Evolutionary conservation across 92 coral and sea anemone species (phyloP), one percentile per base, ranked within the genome.

Genomic region (Porites evermanni): DNA sequence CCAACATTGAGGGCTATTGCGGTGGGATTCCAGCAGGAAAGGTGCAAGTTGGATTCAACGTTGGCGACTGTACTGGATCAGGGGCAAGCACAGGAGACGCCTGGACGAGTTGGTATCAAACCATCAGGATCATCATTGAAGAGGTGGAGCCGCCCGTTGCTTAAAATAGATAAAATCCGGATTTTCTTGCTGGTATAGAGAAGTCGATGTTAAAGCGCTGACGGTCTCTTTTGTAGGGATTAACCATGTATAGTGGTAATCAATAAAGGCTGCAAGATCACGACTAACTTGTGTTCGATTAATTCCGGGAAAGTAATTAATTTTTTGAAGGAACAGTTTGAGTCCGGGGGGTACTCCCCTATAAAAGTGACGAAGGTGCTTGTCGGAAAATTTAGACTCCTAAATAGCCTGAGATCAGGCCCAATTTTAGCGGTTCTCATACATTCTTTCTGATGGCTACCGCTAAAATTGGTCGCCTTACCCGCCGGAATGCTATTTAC

Each of bases 1-100:
- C 58, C n/a, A 84, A 79, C 69, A 80, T 84, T 63, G 88, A 84
- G 88, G 88, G 88, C 47, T 84, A 84, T 73, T 84, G 88, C 75
- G 88, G 88, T 70, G 80, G 80, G 2, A 83, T 83, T 72, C 61
- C 67, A 7, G 71, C 50, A 64, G 87, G 87, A 4, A 53, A 29
- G 10, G 72, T 83, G 10, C 78, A 67, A 7, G 87, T 83, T 19
- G 87, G 87, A 51, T 83, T 84, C 23, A 74, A 20, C 20, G 81
- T 84, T 12, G 88, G 88, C 16, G n/a, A 63, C 8, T 63, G 67
- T 20, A 7, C 19, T 18, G 60, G 60, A 10, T 1, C 61, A 4
- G 67, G 67, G n/a, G 7, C 6, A 5, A 63, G 0, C 1, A 63
- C 16, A 5, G 67, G 67, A 16, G 67, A 63, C 67, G 67, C 67